Evolutionary conservation across 1,140 invertebrate species (phyloP).

Genomic region (Telenomus remus): DNA sequence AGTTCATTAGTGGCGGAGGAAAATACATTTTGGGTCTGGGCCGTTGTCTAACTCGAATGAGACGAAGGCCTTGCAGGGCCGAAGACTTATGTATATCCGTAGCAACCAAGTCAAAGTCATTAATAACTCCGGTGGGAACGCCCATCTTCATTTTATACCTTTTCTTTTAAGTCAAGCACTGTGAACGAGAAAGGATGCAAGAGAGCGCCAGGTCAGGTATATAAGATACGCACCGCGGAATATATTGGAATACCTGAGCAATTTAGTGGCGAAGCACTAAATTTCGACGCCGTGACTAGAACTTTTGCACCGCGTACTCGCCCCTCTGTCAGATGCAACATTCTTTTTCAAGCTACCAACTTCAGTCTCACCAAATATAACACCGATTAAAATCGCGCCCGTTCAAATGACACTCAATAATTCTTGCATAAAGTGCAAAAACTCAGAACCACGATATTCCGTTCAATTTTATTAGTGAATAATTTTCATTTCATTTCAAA

Average conservation of each 20-base stretch:
- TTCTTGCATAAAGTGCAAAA: no score
- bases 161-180: constrained; percentile 75
- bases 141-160: constrained; percentile 74
- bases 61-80: constrained; percentile 63
- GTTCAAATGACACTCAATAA: no score
- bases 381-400: no score
- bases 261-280: constrained; percentile 72
- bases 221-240: constrained; percentile 71
- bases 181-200: constrained; percentile 60
- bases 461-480: no score
- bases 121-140: constrained; percentile 75
- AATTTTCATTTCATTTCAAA: no score
- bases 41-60: constrained; percentile 48
- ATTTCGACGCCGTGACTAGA: constrained; percentile 65
- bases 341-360: no score
- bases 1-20: constrained; percentile 53
- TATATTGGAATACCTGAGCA: constrained; percentile 75
- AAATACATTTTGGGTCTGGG: constrained; percentile 48
- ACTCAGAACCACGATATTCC: no score
- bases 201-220: constrained; percentile 65
- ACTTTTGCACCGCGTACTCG: constrained; percentile 64
- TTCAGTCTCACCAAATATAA: no score
- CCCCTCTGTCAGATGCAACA: not conserved
- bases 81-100: constrained; percentile 77
- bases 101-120: constrained; percentile 76